Base-by-base conservation (phyloP, 2,113 vertebrate genomes). In the Origma solitaria region DNA sequence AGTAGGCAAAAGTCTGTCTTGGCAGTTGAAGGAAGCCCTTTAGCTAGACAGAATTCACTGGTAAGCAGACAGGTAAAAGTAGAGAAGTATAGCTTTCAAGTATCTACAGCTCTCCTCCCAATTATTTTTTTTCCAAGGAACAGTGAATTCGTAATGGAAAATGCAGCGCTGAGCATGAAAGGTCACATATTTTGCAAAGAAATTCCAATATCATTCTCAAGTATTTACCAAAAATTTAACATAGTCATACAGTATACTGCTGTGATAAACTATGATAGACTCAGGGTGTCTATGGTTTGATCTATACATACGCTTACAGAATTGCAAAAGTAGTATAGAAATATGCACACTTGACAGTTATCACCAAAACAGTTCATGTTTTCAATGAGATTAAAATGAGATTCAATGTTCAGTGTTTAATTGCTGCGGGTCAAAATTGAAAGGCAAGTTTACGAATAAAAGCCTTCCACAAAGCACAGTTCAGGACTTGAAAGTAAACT, bases 181-280 rank as follows among this genome's bases (percentile, higher is more conserved):
- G n/a, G 13, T 10, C 31, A 6, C 25, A 49, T 5, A 44, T 40
- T 56, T 76, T 72, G n/a, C 31, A 35, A 24, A 75, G 33, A 47
- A 78, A 72, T 76, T 61, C 20, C 42, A 72, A 22, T n/a, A 65
- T 76, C 23, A 58, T 16, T 82, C 33, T 56, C 2, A 6, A 45
- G 66, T 62, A 85, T 15, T 3, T 13, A 57, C 21, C 28, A 37
- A 81, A 86, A 87, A 22, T 10, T 71, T 71, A 54, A 75, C 1
- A 0, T 15, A 38, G 28, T 37, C 77, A 68, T 1, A 1, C 11
- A 58, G 35, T 15, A 17, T 45, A 42, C 10, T 23, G 27, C 23
- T 8, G 20, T 15, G 35, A 50, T n/a, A 82, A 84, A 58, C 35
- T 38, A 33, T 14, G 14, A 58, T n/a, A 44, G 6, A 37, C 9